phyloP scores from a whole-genome alignment of 2,888 invertebrate genomes.

The Agrotis puta region DNA sequence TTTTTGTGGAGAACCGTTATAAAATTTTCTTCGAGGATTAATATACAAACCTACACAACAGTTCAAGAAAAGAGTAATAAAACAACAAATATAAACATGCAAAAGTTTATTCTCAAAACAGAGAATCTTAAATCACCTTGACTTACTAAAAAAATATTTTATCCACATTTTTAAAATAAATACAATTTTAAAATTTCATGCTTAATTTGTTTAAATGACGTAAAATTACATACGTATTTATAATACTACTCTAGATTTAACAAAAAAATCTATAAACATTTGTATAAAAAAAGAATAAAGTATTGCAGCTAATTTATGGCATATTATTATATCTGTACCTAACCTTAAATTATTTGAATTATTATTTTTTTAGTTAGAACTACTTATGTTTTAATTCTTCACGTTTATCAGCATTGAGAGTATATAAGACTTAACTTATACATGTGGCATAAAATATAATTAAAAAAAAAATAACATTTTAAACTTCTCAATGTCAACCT shows the following conservation, averaged over 20 bases:
- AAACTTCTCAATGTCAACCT: neutral
- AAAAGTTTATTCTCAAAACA: conserved; percentile 64
- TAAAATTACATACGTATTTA: conserved; percentile 31
- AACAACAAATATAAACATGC: conserved; percentile 63
- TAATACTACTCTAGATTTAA: conserved; percentile 46
- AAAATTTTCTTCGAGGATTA: no score
- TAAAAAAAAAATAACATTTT: neutral
- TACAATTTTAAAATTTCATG: conserved; percentile 57
- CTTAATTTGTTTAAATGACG: conserved; percentile 48
- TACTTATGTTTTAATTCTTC: conserved; percentile 36
- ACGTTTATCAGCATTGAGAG: conserved; percentile 20
- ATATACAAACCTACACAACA: neutral
- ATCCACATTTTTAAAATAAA: conserved; percentile 65
- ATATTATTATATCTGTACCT: conserved; percentile 74
- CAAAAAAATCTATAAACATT: conserved; percentile 67
- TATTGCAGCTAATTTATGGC: conserved; percentile 88
- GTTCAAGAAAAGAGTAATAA: conserved; percentile 8
- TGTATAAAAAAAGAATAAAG: conserved; percentile 73
- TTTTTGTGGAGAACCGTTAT: no score
- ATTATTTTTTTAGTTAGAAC: conserved; percentile 22
- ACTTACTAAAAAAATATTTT: conserved; percentile 50
- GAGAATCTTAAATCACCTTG: conserved; percentile 63
- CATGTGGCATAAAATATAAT: neutral
- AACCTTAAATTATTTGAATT: conserved; percentile 23
- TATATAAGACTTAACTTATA: conserved; percentile 12